A percentile compares a stretch with the other conserved stretches of the same genome.
Evolutionary conservation across 2,888 invertebrate species (phyloP).

Genomic region (Leptopilina myrica): DNA sequence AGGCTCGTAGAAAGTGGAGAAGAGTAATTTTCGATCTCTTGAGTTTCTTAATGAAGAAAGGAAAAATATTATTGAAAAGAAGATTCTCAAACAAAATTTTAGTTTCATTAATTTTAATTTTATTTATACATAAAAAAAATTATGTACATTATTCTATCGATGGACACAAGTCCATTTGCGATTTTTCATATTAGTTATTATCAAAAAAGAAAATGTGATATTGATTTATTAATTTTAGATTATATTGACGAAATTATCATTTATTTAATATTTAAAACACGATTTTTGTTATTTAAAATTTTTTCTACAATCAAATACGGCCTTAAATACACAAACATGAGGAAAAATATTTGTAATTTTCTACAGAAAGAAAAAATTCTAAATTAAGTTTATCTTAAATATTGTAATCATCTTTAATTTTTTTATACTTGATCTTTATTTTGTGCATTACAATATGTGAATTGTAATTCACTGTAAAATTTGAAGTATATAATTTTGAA

Average conservation of each 20-base stretch:
- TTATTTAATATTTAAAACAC: constrained; percentile 7
- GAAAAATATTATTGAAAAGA: neutral
- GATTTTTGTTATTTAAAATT: constrained; percentile 13
- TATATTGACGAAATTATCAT: constrained; percentile 20
- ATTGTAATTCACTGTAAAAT: constrained; percentile 1
- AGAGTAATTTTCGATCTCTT: constrained; percentile 56
- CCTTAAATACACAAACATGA: no score
- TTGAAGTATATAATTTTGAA: neutral
- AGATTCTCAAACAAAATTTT: neutral
- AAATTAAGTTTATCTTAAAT: constrained; percentile 11
- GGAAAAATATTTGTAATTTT: neutral
- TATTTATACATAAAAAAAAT: constrained; percentile 8
- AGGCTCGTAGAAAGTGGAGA: constrained; percentile 65
- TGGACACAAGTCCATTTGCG: neutral
- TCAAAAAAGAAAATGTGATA: constrained; percentile 55
- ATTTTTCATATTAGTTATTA: neutral
- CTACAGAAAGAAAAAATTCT: constrained; percentile 23
- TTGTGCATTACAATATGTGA: neutral
- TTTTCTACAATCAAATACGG: neutral
- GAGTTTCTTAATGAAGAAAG: neutral
- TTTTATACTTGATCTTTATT: constrained; percentile 1
- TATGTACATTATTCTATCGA: constrained; percentile 5
- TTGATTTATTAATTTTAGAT: constrained; percentile 42
- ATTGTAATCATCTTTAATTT: neutral
- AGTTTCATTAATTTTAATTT: no score